Evolutionary conservation across 2,888 invertebrate genomes (phyloP).

Genomic region (Microplitis manilae): DNA sequence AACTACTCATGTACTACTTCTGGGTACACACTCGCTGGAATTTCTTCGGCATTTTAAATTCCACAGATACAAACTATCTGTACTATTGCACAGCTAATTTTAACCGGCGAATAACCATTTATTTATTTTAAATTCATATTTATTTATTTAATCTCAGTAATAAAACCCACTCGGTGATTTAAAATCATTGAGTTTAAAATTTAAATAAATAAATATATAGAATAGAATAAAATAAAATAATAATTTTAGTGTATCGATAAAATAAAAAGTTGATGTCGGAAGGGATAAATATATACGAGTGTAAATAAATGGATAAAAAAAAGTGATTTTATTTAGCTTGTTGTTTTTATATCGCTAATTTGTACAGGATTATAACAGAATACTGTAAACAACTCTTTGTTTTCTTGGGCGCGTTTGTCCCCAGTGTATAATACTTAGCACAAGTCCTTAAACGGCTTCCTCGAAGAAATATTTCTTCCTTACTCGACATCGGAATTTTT

Average conservation of each 20-base stretch:
- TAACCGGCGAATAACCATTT: not conserved
- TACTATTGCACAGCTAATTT: not conserved
- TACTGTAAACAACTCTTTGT: not conserved
- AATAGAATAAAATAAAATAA: no score
- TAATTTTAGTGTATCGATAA: no score
- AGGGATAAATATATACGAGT: not conserved
- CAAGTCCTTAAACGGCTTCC: slow-evolving; percentile 33
- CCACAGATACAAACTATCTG: not conserved
- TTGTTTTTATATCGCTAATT: not conserved
- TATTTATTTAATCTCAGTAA: no score
- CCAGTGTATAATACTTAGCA: not conserved
- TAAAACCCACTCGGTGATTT: no score
- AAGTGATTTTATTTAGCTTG: not conserved
- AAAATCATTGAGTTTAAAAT: no score
- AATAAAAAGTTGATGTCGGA: no score
- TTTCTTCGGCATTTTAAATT: slow-evolving; percentile 2
- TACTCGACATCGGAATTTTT: slow-evolving; percentile 56
- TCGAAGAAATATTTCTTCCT: slow-evolving; percentile 51
- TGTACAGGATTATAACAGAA: not conserved
- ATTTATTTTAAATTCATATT: not conserved
- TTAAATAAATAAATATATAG: no score
- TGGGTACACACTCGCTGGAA: not conserved
- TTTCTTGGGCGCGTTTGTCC: not conserved
- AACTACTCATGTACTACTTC: no score
- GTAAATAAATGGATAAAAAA: not conserved